phyloP scores from a whole-genome alignment of 2,888 invertebrate species.

The Drosophila aldrichi region DNA sequence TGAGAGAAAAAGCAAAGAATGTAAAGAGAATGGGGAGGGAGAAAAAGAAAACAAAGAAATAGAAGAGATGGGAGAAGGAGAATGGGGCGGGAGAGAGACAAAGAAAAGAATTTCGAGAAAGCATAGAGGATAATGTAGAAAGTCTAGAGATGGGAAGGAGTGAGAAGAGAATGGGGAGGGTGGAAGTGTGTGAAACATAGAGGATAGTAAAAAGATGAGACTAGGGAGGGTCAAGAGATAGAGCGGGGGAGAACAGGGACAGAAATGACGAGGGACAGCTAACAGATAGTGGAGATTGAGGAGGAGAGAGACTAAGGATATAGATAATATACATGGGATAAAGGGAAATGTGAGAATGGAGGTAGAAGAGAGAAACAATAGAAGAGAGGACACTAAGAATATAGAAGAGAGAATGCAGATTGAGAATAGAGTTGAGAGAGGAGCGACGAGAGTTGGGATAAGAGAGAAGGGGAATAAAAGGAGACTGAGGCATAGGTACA shows the following conservation, averaged over 20 bases:
- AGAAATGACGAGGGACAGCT: not conserved
- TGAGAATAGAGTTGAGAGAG: not conserved
- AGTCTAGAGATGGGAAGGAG: not conserved
- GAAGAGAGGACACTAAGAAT: too few relatives aligned
- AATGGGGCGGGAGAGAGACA: too few relatives aligned
- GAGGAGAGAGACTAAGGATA: not conserved
- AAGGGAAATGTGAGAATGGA: too few relatives aligned
- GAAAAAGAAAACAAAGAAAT: too few relatives aligned
- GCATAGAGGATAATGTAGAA: not conserved
- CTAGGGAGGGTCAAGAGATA: not conserved
- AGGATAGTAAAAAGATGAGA: not conserved
- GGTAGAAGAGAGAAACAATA: not conserved
- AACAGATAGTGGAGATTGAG: not conserved
- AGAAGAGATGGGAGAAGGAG: not conserved
- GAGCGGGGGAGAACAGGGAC: too few relatives aligned
- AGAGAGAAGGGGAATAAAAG: not conserved
- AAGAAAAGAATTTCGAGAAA: too few relatives aligned
- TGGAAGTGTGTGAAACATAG: too few relatives aligned
- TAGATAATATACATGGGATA: not conserved
- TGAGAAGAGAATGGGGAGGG: not conserved
- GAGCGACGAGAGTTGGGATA: not conserved
- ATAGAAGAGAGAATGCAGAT: too few relatives aligned
- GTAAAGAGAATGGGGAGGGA: too few relatives aligned
- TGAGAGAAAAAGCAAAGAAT: too few relatives aligned
- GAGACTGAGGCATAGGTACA: not conserved